Evolutionary conservation across 2,888 invertebrate genomes (phyloP), one percentile per base, ranked within the genome.

Genomic region (Drosophila lacicola): DNA sequence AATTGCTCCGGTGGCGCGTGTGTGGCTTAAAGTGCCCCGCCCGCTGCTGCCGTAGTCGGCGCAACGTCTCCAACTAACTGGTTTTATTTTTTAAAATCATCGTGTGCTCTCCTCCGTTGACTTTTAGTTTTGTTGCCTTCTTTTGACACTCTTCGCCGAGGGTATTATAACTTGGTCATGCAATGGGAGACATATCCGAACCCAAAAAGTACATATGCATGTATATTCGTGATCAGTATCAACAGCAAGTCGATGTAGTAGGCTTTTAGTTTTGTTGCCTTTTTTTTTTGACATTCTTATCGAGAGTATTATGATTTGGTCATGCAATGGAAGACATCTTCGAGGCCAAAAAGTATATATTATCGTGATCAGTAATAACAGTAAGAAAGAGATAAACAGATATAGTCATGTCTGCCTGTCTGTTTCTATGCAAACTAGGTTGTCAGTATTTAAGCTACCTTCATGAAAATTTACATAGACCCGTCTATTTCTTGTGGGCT

Each of bases 1-100:
- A 83, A 78, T 81, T 80, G 84, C 74, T 80, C 57, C 60, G 51
- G 51, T 78, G 74, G 86, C 83, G 86, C 88, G 83, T 86, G 88
- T 77, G 64, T 74, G 70, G 74, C 77, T 88, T 63, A 66, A 72
- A 88, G 74, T 74, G 74, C 71, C 67, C 74, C 69, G 77, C 78
- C 75, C 64, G 60, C 63, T 57, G 69, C 49, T 61, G 70, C 47
- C 19, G 64, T 58, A 45, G 42, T 33, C 14, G 58, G 42, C 58
- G 58, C 60, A 58, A 55, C 74, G 62, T 74, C 68, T 68, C 62
- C 58, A 55, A 46, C 61, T 62, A 79, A 77, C 76, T 74, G 76
- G 76, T 76, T 76, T 78, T 61, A 29, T 49, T 47, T 69, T 36
- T 63, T 46, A 60, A 45, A 68, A 64, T 77, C 61, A 80, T 64